Conservation (phyloP, 2,888 invertebrate genomes). For the Coelogynopora nodosa region DNA sequence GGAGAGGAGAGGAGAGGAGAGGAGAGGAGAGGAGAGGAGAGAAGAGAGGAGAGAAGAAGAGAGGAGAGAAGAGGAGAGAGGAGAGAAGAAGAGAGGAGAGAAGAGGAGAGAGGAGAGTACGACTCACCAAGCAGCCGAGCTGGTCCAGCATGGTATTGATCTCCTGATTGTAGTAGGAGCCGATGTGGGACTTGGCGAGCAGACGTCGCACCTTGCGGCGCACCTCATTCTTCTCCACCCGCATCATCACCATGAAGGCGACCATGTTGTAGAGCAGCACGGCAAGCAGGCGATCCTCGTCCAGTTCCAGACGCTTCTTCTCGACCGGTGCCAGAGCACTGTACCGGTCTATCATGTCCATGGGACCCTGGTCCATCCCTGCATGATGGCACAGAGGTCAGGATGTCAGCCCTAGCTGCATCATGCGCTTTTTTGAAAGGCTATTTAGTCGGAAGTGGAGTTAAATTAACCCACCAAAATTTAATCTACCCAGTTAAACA, state of each 20-base stretch:
- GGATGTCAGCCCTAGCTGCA: too few species aligned
- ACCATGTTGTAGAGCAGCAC: constrained; percentile 93
- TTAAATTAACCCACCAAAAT: too few species aligned
- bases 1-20: too few species aligned
- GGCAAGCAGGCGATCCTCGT: constrained; percentile 89
- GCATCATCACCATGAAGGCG: constrained; percentile 88
- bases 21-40: too few species aligned
- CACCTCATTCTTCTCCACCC: constrained; percentile 66
- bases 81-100: too few species aligned
- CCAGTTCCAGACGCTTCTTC: constrained; percentile 85
- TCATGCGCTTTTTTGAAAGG: too few species aligned
- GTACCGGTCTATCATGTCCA: constrained; percentile 93
- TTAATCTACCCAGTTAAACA: too few species aligned
- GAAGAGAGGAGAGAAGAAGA: too few species aligned
- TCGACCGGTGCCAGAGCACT: constrained; percentile 54
- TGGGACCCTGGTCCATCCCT: constrained; percentile 95
- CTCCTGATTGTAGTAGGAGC: constrained; percentile 91
- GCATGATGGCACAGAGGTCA: neutral
- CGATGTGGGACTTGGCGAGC: constrained; percentile 95
- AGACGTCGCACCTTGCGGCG: constrained; percentile 73
- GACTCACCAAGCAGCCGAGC: constrained; percentile 36
- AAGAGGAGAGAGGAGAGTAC: too few species aligned
- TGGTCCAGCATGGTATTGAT: constrained; percentile 86
- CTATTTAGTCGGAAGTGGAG: too few species aligned
- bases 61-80: too few species aligned